A percentile compares a stretch with the other conserved stretches of the same genome.
These are phyloP conservation scores for Polyergus mexicanus DNA, from an alignment of 1,140 invertebrate species.

Conservation along the genomic window DNA sequence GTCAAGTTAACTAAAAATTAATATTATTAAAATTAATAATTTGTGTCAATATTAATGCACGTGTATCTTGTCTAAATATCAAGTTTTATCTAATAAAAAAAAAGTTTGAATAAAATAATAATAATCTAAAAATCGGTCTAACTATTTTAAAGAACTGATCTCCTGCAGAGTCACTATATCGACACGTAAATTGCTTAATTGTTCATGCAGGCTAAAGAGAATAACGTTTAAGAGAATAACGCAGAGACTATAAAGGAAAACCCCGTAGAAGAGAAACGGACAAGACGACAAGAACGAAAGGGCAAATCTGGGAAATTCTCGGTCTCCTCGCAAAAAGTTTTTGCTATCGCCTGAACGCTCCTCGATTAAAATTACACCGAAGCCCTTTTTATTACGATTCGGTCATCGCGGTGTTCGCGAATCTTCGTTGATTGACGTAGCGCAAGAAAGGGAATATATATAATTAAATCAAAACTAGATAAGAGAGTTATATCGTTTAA, in stretches of 20 bases:
- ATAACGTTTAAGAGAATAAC: conserved; percentile 22
- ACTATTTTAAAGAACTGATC: conserved; percentile 41
- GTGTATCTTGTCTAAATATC: not conserved
- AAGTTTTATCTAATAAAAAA: not conserved
- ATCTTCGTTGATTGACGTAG: conserved; percentile 37
- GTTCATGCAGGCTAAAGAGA: conserved; percentile 4
- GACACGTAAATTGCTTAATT: conserved; percentile 63
- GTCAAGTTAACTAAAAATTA: not conserved
- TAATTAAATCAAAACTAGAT: not conserved
- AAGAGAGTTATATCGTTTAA: not conserved
- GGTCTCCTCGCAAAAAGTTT: conserved; percentile 17
- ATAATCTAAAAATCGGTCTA: not conserved
- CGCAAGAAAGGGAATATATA: conserved; percentile 1
- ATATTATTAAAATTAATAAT: not conserved
- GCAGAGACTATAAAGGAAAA: not conserved
- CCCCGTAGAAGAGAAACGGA: not conserved
- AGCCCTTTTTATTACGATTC: conserved; percentile 20
- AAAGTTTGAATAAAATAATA: not conserved
- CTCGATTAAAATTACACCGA: conserved; percentile 53
- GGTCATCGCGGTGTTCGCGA: conserved; percentile 29
- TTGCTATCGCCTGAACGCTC: conserved; percentile 7
- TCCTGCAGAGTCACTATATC: conserved; percentile 16
- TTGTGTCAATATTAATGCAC: conserved; percentile 6
- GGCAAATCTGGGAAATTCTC: conserved; percentile 1
- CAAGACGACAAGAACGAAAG: conserved; percentile 3